Evolutionary conservation across 1,140 invertebrate genomes (phyloP).

Genomic region (Drosophila auraria): DNA sequence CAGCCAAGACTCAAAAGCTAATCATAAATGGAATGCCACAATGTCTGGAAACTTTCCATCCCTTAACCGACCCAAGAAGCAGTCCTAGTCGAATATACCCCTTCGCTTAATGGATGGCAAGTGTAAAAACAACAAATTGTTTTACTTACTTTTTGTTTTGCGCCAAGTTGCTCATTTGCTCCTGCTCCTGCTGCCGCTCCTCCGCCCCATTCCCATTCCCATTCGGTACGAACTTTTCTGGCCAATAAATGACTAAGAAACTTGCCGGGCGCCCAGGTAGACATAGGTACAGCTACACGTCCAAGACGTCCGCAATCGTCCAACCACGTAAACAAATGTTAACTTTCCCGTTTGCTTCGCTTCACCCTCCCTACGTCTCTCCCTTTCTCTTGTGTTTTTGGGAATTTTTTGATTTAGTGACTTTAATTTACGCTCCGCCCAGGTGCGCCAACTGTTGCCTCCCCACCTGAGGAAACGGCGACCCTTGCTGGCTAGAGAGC

Average conservation of each 20-base stretch:
- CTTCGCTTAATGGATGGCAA: slow-evolving; percentile 38
- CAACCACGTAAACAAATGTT: slow-evolving; percentile 82
- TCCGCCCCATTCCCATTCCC: slow-evolving; percentile 13
- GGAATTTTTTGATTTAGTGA: slow-evolving; percentile 84
- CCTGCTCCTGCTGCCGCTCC: slow-evolving; percentile 19
- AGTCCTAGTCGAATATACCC: slow-evolving; percentile 36
- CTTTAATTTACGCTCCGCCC: slow-evolving; percentile 83
- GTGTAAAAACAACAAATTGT: slow-evolving; percentile 78
- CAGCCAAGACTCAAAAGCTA: background rate
- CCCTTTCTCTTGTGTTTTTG: slow-evolving; percentile 38
- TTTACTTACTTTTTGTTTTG: slow-evolving; percentile 80
- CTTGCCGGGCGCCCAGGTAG: slow-evolving; percentile 43
- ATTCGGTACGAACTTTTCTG: slow-evolving; percentile 64
- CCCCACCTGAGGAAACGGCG: slow-evolving; percentile 23
- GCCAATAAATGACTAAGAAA: slow-evolving; percentile 74
- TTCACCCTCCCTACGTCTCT: slow-evolving; percentile 38
- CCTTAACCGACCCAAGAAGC: background rate
- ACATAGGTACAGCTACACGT: slow-evolving; percentile 45
- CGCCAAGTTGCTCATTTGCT: slow-evolving; percentile 75
- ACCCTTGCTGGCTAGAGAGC: slow-evolving; percentile 19
- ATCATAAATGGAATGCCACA: background rate
- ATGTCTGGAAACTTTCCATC: slow-evolving; percentile 19
- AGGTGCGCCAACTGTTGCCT: slow-evolving; percentile 76
- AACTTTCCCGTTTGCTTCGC: slow-evolving; percentile 75
- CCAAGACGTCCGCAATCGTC: slow-evolving; percentile 58